Base-by-base conservation (phyloP, 2,888 invertebrate genomes). In the Aelia acuminata region DNA sequence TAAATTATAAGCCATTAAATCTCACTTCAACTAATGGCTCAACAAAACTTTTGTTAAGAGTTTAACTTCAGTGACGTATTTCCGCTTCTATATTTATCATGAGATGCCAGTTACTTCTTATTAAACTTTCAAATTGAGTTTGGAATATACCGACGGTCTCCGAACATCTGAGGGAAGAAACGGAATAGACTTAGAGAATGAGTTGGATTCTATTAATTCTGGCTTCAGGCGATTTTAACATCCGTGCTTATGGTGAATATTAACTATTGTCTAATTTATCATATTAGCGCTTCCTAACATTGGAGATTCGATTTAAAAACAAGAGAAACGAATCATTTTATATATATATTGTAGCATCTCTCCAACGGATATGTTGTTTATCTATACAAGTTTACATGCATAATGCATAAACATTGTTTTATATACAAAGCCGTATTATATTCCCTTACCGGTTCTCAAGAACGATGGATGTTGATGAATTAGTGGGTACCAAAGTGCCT, bases 121-220 rank as follows among this genome's bases (percentile, higher is more conserved):
- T 57, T 57, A 57, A 57, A 57, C 57, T 57, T 57, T 57, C 57
- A 10, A 57, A 57, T 57, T 57, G 26, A 57, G 57, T 57, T 57
- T 2, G n/a, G 57, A 57, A 57, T 57, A 57, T 26, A 57, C 13
- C 26, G 57, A 57, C 31, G 22, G 26, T 26, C 26, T 26, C 26
- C 2, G 57, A 26, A 57, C 57, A 57, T 0, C 57, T 15, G 57
- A 26, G 0, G 57, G 57, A 10, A 31, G 26, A 3, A 4, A 10
- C 57, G 26, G 15, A 26, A 26, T 57, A 57, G 57, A 57, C 57
- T 57, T 57, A 26, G 57, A 57, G 26, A 57, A 57, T 57, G 26
- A 57, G 26, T 57, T 57, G 26, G 53, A 57, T 26, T 57, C 57
- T 31, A 57, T 57, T 31, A 57, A 57, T 26, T 57, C 57, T 26